A percentile compares a stretch with the other conserved stretches of the same genome.
phyloP scores from a whole-genome alignment of 2,113 vertebrate genomes.

The Tachuris rubrigastra region DNA sequence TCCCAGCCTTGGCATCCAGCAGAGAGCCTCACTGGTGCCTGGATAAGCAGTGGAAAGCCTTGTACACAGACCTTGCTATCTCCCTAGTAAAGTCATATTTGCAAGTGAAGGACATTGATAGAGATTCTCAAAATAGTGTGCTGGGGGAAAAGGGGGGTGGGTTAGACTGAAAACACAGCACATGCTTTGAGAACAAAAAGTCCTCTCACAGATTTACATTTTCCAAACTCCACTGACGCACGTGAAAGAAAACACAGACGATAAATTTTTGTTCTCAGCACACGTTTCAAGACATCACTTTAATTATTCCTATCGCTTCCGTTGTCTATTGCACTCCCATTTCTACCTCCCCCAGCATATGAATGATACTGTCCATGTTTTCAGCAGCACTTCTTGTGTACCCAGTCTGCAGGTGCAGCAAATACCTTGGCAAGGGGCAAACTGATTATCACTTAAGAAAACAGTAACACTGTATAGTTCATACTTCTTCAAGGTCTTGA shows the following conservation, averaged over 20 bases:
- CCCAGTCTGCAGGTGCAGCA: slow-evolving; percentile 78
- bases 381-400: slow-evolving; percentile 27
- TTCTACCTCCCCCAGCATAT: slow-evolving; percentile 6
- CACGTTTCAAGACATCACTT: slow-evolving; percentile 31
- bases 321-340: background rate
- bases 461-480: slow-evolving; percentile 83
- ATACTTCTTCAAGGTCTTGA: slow-evolving; percentile 88
- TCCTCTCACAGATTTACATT: slow-evolving; percentile 70
- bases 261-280: slow-evolving; percentile 42
- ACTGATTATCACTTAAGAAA: slow-evolving; percentile 73
- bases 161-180: slow-evolving; percentile 46
- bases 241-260: slow-evolving; percentile 43
- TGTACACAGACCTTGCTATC: slow-evolving; percentile 85
- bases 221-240: slow-evolving; percentile 69
- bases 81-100: slow-evolving; percentile 61
- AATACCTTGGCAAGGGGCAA: slow-evolving; percentile 75
- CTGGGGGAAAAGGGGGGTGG: slow-evolving; percentile 22
- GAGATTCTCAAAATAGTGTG: slow-evolving; percentile 75
- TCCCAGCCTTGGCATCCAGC: slow-evolving; percentile 66
- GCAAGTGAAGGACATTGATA: slow-evolving; percentile 76
- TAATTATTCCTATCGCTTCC: slow-evolving; percentile 46
- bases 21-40: slow-evolving; percentile 35
- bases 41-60: slow-evolving; percentile 79
- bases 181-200: slow-evolving; percentile 74
- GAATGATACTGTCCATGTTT: slow-evolving; percentile 34